phyloP scores from a whole-genome alignment of 1,140 invertebrate species.

The Trissolcus basalis region DNA sequence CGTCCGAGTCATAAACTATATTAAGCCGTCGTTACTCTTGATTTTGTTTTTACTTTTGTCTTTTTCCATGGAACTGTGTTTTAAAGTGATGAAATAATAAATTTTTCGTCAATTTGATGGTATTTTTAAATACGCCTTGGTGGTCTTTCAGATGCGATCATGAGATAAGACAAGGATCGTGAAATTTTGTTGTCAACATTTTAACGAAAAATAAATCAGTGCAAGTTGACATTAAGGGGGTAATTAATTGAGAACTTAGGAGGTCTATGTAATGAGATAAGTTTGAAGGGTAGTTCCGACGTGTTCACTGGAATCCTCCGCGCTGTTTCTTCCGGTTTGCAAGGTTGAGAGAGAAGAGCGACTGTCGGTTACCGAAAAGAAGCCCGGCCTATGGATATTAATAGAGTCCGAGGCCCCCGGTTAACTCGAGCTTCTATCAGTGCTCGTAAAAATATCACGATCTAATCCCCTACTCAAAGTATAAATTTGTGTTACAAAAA shows the following conservation, averaged over 20 bases:
- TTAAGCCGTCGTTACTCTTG: not conserved
- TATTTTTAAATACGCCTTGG: too few relatives aligned
- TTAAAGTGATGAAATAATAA: conserved; percentile 28
- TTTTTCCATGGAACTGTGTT: conserved; percentile 21
- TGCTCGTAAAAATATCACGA: conserved; percentile 73
- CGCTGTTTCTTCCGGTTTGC: conserved; percentile 38
- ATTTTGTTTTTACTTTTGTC: not conserved
- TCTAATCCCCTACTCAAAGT: conserved; percentile 63
- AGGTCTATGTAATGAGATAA: conserved; percentile 1
- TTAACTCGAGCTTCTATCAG: conserved; percentile 65
- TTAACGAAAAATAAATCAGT: too few relatives aligned
- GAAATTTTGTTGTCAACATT: too few relatives aligned
- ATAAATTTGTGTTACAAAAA: not conserved
- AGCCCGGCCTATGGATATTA: conserved; percentile 72
- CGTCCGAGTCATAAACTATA: too few relatives aligned
- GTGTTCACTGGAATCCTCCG: not conserved
- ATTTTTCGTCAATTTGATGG: too few relatives aligned
- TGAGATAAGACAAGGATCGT: too few relatives aligned
- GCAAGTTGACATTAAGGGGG: not conserved
- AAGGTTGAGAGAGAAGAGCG: conserved; percentile 30
- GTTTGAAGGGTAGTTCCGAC: conserved; percentile 37
- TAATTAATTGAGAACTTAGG: not conserved
- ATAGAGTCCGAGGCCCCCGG: conserved; percentile 71
- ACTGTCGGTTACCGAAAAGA: conserved; percentile 56
- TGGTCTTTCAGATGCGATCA: too few relatives aligned